These are phyloP conservation scores for Chloebia gouldiae DNA, from an alignment of 2,113 vertebrate species.

Conservation along the genomic window DNA sequence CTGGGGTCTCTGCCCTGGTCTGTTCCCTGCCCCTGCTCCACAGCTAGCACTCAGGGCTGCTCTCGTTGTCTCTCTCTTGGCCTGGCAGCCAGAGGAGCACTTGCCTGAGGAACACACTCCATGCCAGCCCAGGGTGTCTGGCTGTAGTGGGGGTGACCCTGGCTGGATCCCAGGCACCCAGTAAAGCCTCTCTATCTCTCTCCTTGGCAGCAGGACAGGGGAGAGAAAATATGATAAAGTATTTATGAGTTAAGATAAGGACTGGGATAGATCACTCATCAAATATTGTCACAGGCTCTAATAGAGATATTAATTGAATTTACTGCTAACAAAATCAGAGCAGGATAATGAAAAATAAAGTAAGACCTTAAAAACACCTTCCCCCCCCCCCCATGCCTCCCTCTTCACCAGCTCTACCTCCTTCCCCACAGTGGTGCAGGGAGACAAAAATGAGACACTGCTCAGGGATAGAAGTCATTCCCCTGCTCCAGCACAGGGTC, in stretches of 20 bases:
- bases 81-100: background rate
- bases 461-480: background rate
- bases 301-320: background rate
- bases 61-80: background rate
- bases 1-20: background rate
- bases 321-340: background rate
- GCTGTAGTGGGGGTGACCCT: background rate
- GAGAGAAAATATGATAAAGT: background rate
- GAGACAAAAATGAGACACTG: background rate
- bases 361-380: background rate
- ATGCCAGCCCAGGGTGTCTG: background rate
- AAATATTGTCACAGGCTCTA: background rate
- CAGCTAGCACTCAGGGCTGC: rapidly evolving
- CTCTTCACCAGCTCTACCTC: background rate
- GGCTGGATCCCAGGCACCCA: background rate
- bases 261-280: background rate
- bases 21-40: background rate
- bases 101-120: background rate
- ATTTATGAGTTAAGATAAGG: background rate
- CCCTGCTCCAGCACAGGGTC: background rate
- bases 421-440: background rate
- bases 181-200: background rate
- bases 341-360: background rate
- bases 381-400: too few relatives aligned
- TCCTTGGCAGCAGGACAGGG: background rate